These are phyloP conservation scores for Archips crataeganus DNA, from an alignment of 2,888 invertebrate genomes.

Conservation along the genomic window DNA sequence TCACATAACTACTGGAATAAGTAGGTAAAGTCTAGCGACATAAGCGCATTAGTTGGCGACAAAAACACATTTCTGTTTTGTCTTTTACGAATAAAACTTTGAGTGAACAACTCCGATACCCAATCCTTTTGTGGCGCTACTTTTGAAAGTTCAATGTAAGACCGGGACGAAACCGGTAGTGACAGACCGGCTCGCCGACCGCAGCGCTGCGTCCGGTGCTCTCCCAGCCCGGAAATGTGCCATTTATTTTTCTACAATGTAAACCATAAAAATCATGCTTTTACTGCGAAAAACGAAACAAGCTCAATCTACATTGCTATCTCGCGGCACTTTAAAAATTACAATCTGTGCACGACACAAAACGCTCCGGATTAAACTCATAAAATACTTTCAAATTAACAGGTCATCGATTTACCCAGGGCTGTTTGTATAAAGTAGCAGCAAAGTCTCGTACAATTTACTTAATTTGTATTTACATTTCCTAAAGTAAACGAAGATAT, in stretches of 20 bases:
- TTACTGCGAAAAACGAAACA: not conserved
- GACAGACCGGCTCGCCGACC: slow-evolving; percentile 53
- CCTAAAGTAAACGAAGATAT: slow-evolving; percentile 38
- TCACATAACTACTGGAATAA: slow-evolving; percentile 9
- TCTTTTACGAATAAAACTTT: slow-evolving; percentile 73
- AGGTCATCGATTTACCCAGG: slow-evolving; percentile 34
- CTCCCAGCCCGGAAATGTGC: slow-evolving; percentile 57
- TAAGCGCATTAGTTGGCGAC: slow-evolving; percentile 49
- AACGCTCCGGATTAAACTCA: slow-evolving; percentile 10
- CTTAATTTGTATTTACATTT: slow-evolving; percentile 40
- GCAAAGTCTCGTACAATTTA: slow-evolving; percentile 32
- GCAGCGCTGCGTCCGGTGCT: slow-evolving; percentile 44
- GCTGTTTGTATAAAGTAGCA: slow-evolving; percentile 33
- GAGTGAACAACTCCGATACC: slow-evolving; percentile 79
- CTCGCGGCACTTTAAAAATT: not conserved
- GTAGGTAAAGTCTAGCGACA: not conserved
- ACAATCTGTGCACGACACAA: not conserved
- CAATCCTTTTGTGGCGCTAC: slow-evolving; percentile 77
- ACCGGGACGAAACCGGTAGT: slow-evolving; percentile 59
- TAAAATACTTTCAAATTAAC: slow-evolving; percentile 37
- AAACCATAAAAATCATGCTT: slow-evolving; percentile 18
- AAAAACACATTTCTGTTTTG: slow-evolving; percentile 67
- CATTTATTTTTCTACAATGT: slow-evolving; percentile 60
- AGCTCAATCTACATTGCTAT: slow-evolving; percentile 7
- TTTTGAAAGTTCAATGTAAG: slow-evolving; percentile 70